phyloP scores from a whole-genome alignment of 1,140 invertebrate species.

The Anastatus disparis region DNA sequence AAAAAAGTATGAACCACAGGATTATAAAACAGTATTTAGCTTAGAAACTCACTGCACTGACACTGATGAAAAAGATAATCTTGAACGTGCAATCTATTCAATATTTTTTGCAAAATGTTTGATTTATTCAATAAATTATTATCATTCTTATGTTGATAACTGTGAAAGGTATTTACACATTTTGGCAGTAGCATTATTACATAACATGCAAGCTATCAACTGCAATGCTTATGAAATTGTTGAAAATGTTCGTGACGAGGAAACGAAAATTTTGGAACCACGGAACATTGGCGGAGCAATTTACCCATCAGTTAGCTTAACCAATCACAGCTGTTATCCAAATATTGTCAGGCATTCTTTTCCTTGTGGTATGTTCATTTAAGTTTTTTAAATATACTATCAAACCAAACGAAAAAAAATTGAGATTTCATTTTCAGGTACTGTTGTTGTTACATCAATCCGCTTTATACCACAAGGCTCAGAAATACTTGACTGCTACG shows the following conservation, averaged over 20 bases:
- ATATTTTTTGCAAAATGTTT: slow-evolving; percentile 70
- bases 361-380: slow-evolving; percentile 51
- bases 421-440: slow-evolving; percentile 53
- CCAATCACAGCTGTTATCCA: slow-evolving; percentile 73
- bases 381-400: not conserved
- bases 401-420: not conserved
- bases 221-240: slow-evolving; percentile 76
- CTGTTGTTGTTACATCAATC: slow-evolving; percentile 66
- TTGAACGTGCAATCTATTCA: slow-evolving; percentile 66
- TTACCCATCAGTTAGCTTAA: slow-evolving; percentile 72
- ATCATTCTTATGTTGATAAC: slow-evolving; percentile 31
- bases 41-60: slow-evolving; percentile 66
- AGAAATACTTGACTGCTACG: slow-evolving; percentile 74
- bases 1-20: slow-evolving; percentile 49
- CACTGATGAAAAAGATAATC: slow-evolving; percentile 64
- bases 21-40: slow-evolving; percentile 56
- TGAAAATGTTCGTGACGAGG: slow-evolving; percentile 62
- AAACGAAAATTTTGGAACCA: slow-evolving; percentile 56
- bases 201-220: slow-evolving; percentile 70
- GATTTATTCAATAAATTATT: slow-evolving; percentile 56
- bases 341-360: slow-evolving; percentile 69
- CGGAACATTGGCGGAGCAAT: slow-evolving; percentile 71
- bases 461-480: slow-evolving; percentile 64
- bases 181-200: slow-evolving; percentile 65
- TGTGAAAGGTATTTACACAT: slow-evolving; percentile 45